Conservation (phyloP, 2,797 vertebrate species). For the Carapus acus region DNA sequence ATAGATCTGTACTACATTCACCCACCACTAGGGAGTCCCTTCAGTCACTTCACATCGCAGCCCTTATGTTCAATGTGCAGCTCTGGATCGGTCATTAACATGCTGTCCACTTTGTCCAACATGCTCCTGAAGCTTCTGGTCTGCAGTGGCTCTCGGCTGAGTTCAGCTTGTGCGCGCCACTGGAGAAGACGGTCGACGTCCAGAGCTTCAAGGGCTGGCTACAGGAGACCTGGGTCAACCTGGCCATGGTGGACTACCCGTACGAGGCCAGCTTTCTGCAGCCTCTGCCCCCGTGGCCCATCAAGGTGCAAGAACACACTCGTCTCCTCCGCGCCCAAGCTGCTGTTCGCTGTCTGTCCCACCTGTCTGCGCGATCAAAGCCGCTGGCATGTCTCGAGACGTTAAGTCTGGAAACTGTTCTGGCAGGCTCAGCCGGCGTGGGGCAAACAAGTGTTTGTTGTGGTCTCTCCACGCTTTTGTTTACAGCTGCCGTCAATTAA, state of each 20-base stretch:
- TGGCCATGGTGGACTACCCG: slow-evolving; percentile 96
- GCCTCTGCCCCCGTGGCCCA: slow-evolving; percentile 89
- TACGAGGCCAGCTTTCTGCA: slow-evolving; percentile 89
- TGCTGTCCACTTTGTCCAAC: slow-evolving; percentile 2
- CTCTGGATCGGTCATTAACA: too few species aligned
- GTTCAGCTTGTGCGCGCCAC: slow-evolving; percentile 79
- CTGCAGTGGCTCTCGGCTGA: slow-evolving; percentile 81
- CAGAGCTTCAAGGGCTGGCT: slow-evolving; percentile 83
- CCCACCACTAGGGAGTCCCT: too few species aligned
- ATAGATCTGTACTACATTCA: background rate
- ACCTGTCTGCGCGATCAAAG: too few species aligned
- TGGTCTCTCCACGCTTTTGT: slow-evolving; percentile 54
- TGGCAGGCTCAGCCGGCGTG: slow-evolving; percentile 32
- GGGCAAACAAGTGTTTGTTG: slow-evolving; percentile 60
- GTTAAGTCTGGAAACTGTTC: slow-evolving; percentile 37
- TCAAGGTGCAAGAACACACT: slow-evolving; percentile 76
- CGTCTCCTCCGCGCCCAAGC: background rate
- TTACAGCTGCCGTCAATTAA: slow-evolving; percentile 63
- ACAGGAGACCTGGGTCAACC: slow-evolving; percentile 88
- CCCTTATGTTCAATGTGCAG: too few species aligned
- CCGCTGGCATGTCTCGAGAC: too few species aligned
- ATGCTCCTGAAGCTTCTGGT: slow-evolving; percentile 68
- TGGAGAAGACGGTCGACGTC: slow-evolving; percentile 69
- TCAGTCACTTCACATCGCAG: too few species aligned
- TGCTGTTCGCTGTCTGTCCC: too few species aligned